Base-by-base conservation (phyloP, 2,797 vertebrate species). In the Sphenopsis melanotis region DNA sequence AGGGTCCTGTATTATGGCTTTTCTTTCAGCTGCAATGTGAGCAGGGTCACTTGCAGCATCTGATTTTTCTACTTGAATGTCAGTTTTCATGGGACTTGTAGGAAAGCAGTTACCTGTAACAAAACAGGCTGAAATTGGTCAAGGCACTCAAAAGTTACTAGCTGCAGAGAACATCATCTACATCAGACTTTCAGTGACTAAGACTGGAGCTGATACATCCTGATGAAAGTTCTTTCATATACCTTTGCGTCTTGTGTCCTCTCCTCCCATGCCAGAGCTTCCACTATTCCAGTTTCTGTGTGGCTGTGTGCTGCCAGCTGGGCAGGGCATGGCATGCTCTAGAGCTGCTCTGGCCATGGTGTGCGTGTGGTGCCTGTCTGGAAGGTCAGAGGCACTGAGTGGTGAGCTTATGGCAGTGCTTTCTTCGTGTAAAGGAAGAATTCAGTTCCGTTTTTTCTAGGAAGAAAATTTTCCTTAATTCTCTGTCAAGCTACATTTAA, bases 281-380 rank as follows among this genome's bases (percentile, higher is more conserved):
- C 50, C 10, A 2, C 55, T 50, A 11, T 5, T n/a, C 23, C 27
- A 4, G 24, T 77, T 86, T 70, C 18, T 50, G 12, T 23, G 15
- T 49, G 70, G 37, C 39, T 3, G 4, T 60, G 24, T 49, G 36
- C 57, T 60, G 36, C 50, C n/a, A 11, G 22, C 24, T 61, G 86
- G 30, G 14, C 39, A 55, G 68, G 68, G 24, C 8, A 10, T 0
- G 0, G 21, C 0, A 0, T 8, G 15, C 10, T 4, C 34, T 16
- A 8, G 37, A 30, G 74, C 41, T 83, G 39, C 59, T 72, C 16
- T 0, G 0, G 34, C 26, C n/a, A 3, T 24, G 41, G 18, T 3
- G 2, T 23, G 21, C 70, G 12, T 0, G 0, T 27, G 6, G n/a
- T 78, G 63, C 59, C 63, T 37, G 30, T n/a, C 8, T 41, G 66